These are phyloP conservation scores for Latrodectus elegans DNA, from an alignment of 2,888 invertebrate genomes.

Conservation along the genomic window DNA sequence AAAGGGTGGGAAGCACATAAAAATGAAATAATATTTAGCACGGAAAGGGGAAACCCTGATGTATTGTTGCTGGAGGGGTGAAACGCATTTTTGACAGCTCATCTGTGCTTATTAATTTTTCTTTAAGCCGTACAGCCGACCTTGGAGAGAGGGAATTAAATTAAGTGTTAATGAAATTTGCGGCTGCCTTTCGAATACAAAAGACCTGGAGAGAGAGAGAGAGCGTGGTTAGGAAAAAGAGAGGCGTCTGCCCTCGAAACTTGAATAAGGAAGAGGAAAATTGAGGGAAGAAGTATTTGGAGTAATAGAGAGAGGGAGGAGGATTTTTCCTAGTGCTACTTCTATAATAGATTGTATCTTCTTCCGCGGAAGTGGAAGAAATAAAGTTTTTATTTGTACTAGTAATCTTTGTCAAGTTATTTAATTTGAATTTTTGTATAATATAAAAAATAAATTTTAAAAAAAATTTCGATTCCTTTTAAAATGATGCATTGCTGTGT, in stretches of 20 bases:
- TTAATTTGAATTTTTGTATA: too few relatives aligned
- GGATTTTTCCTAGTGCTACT: background rate
- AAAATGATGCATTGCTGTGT: too few relatives aligned
- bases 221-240: too few relatives aligned
- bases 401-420: too few relatives aligned
- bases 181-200: constrained; percentile 46
- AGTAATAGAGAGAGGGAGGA: background rate
- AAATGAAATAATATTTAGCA: constrained; percentile 30
- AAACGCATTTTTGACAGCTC: constrained; percentile 63
- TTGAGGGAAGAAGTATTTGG: background rate
- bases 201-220: constrained; percentile 17
- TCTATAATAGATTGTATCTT: background rate
- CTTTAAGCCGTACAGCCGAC: constrained; percentile 51
- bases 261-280: constrained; percentile 1
- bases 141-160: constrained; percentile 65
- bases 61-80: background rate
- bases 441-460: too few relatives aligned
- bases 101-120: constrained; percentile 69
- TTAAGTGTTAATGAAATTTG: constrained; percentile 67
- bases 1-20: background rate
- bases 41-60: background rate
- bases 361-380: background rate
- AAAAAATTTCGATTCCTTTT: too few relatives aligned
- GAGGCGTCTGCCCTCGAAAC: background rate
- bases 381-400: background rate